Evolutionary conservation across 2,113 vertebrate genomes (phyloP).

Genomic region (Coreoperca whiteheadi): DNA sequence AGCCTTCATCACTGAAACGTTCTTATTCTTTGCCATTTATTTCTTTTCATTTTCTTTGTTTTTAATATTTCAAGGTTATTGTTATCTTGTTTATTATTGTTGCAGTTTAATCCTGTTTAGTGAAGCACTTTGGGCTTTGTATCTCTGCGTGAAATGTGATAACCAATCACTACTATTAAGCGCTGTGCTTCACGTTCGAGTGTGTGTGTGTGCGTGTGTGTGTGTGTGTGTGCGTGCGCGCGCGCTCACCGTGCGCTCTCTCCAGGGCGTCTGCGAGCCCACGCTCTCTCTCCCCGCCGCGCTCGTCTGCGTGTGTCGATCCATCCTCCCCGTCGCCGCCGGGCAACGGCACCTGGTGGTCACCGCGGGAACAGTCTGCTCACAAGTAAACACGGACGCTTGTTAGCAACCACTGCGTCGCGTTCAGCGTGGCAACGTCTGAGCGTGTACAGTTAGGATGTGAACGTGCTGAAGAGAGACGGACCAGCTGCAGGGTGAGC

Average conservation of each 20-base stretch:
- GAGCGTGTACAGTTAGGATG: no score
- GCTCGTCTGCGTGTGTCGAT: slow-evolving; percentile 68
- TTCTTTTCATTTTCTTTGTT: neutral
- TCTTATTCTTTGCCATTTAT: neutral
- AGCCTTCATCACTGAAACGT: no score
- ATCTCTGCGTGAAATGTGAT: neutral
- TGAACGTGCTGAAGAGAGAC: neutral
- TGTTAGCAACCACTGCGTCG: neutral
- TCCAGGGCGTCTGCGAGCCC: slow-evolving; percentile 74
- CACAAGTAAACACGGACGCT: neutral
- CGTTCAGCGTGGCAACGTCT: neutral
- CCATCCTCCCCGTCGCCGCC: slow-evolving; percentile 30
- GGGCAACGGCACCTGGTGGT: slow-evolving; percentile 69
- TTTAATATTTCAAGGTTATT: neutral
- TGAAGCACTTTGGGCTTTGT: neutral
- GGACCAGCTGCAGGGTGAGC: slow-evolving; percentile 87
- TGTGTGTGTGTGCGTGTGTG: neutral
- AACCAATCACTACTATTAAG: no score
- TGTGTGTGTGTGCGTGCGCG: neutral
- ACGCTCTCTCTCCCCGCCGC: slow-evolving; percentile 42
- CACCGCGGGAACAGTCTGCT: slow-evolving; percentile 53
- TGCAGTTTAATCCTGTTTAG: neutral
- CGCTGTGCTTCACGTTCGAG: no score
- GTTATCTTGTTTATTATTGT: neutral
- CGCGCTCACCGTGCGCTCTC: slow-evolving; percentile 53